Conservation (phyloP, 2,113 vertebrate genomes). For the Oreochromis spilurus region DNA sequence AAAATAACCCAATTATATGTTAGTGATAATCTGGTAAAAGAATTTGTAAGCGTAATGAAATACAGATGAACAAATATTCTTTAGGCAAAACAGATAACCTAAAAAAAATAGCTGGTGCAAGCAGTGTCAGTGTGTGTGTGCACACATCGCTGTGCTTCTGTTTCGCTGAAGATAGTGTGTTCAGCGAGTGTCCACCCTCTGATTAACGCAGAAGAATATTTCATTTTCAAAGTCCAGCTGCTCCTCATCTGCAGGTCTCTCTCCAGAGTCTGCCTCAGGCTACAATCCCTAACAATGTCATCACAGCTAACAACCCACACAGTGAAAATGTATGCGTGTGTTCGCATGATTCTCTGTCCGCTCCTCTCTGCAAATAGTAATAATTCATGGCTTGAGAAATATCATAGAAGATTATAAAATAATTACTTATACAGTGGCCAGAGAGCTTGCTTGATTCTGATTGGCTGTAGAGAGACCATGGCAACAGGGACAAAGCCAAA, state of each 20-base stretch:
- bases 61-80: background rate
- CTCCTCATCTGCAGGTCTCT: constrained; percentile 40
- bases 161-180: background rate
- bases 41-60: background rate
- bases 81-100: background rate
- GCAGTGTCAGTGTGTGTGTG: background rate
- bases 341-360: background rate
- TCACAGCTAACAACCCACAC: background rate
- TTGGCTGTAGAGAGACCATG: background rate
- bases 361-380: background rate
- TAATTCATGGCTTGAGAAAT: background rate
- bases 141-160: background rate
- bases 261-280: constrained; percentile 30
- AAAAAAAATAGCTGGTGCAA: background rate
- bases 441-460: background rate
- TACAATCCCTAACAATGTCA: constrained; percentile 18
- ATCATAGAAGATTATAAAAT: background rate
- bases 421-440: background rate
- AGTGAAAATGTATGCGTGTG: background rate
- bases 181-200: constrained; percentile 11
- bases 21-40: background rate
- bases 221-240: constrained; percentile 59
- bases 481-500: background rate
- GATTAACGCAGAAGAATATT: constrained; percentile 53
- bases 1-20: background rate